Evolutionary conservation across 1,140 invertebrate genomes (phyloP).

Genomic region (Hylyphantes graminicola): DNA sequence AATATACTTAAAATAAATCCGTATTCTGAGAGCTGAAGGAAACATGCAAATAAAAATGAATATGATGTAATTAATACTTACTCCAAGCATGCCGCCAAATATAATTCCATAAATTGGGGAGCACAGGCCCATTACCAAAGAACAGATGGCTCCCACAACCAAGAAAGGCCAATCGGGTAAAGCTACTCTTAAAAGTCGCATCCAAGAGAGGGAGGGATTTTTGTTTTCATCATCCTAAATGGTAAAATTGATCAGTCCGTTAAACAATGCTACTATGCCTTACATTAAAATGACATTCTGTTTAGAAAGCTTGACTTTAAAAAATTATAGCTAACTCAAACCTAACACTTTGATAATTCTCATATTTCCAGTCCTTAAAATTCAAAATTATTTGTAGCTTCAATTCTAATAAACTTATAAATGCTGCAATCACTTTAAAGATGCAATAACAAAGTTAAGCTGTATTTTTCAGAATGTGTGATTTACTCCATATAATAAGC

Average conservation of each 20-base stretch:
- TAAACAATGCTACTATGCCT: constrained; percentile 63
- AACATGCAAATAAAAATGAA: neutral
- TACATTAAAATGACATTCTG: no score
- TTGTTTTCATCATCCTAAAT: constrained; percentile 74
- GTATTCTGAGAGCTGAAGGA: no score
- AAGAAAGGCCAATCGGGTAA: constrained; percentile 82
- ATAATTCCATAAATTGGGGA: constrained; percentile 85
- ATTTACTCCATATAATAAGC: no score
- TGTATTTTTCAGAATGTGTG: no score
- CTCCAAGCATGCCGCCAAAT: constrained; percentile 85
- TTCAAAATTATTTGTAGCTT: no score
- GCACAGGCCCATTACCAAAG: constrained; percentile 78
- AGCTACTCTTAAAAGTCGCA: constrained; percentile 78
- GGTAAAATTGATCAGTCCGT: constrained; percentile 66
- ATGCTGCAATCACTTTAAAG: no score
- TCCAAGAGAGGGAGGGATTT: neutral
- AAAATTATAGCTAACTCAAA: no score
- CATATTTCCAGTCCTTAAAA: no score
- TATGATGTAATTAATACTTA: constrained; percentile 68
- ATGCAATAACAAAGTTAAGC: no score
- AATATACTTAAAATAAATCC: no score
- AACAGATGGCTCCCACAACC: constrained; percentile 77
- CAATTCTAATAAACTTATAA: no score
- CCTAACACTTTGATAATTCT: constrained; percentile 69
- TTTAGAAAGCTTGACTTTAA: no score